These are phyloP conservation scores for Linurgus olivaceus DNA, from an alignment of 2,797 vertebrate genomes.

Conservation along the genomic window DNA sequence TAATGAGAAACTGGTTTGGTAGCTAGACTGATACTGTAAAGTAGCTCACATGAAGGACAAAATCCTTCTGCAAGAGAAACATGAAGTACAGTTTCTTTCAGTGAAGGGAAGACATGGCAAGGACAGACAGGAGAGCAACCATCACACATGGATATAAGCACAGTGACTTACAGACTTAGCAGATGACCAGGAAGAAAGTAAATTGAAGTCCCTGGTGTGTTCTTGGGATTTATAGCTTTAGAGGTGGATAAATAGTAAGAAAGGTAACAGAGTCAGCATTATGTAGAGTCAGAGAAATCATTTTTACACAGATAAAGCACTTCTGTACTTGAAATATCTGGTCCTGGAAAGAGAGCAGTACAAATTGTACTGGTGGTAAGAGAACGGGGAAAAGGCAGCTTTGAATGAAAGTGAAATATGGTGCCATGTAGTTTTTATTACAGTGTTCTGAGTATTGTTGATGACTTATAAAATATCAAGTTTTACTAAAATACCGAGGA, in stretches of 20 bases:
- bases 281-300: neutral
- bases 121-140: neutral
- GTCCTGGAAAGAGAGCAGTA: neutral
- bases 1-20: neutral
- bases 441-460: neutral
- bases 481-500: conserved; percentile 82
- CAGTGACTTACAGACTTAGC: neutral
- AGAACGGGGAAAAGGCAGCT: neutral
- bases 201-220: neutral
- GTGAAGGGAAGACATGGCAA: neutral
- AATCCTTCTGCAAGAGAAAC: neutral
- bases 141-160: neutral
- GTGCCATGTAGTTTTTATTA: neutral
- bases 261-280: neutral
- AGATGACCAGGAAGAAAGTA: conserved; percentile 11
- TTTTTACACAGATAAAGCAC: neutral
- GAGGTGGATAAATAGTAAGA: neutral
- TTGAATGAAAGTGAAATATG: neutral
- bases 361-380: neutral
- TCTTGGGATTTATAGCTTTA: conserved; percentile 15
- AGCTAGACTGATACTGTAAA: neutral
- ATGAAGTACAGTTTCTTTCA: neutral
- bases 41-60: neutral
- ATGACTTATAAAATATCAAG: neutral
- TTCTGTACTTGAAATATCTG: neutral